A percentile compares a stretch with the other conserved stretches of the same genome.
These are phyloP conservation scores for Lysandra coridon DNA, from an alignment of 2,888 invertebrate genomes.

Conservation along the genomic window DNA sequence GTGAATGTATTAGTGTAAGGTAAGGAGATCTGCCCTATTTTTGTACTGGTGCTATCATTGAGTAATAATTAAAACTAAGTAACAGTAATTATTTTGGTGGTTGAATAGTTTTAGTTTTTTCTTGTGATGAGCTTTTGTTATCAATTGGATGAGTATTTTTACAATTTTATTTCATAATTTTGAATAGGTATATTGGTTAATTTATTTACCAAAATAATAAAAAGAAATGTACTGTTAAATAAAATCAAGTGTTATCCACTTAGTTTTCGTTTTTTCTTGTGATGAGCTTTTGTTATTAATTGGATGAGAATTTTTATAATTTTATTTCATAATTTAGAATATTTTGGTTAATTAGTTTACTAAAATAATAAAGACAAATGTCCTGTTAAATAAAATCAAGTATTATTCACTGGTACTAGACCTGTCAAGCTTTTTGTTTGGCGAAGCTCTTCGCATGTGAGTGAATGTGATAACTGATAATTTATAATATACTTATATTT, in stretches of 20 bases:
- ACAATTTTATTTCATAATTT: background rate
- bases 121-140: background rate
- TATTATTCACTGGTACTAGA: background rate
- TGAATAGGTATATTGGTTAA: background rate
- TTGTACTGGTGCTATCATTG: background rate
- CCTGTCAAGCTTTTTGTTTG: background rate
- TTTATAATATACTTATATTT: too few relatives aligned
- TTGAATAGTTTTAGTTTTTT: background rate
- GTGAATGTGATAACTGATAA: background rate
- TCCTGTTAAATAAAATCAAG: background rate
- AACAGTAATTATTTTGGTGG: background rate
- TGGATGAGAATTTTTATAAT: background rate
- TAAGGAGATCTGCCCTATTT: background rate
- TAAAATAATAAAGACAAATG: too few relatives aligned
- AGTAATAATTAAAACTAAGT: background rate
- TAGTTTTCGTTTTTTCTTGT: background rate
- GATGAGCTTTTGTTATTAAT: background rate
- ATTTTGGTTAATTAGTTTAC: background rate
- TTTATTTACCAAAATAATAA: too few relatives aligned
- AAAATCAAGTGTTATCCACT: background rate
- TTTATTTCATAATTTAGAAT: background rate
- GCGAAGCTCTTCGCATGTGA: background rate
- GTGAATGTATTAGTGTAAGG: conserved; percentile 26
- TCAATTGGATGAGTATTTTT: background rate
- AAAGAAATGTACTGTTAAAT: background rate